A percentile compares a stretch with the other conserved stretches of the same genome.
Conservation (phyloP, 2,113 vertebrate genomes). For the Leucosticte australis region DNA sequence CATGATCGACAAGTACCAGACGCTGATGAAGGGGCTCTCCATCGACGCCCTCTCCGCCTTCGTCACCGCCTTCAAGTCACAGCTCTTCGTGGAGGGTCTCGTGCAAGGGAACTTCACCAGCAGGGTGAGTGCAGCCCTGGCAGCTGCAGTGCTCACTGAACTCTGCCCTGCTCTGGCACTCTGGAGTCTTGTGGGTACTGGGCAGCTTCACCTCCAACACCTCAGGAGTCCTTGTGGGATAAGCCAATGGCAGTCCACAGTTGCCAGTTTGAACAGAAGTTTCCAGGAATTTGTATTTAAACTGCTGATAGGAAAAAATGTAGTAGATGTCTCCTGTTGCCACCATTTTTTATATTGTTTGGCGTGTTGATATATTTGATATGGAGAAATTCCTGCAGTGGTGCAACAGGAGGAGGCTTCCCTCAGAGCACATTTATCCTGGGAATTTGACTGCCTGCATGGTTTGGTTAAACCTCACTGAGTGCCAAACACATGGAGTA, state of each 20-base stretch:
- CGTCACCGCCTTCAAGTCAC: constrained; percentile 82
- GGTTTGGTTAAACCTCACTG: not conserved
- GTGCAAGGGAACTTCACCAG: constrained; percentile 94
- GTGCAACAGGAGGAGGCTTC: not conserved
- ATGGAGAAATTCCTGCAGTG: fast-evolving
- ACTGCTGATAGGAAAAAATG: not conserved
- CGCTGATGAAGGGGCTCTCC: constrained; percentile 81
- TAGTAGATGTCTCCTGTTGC: not conserved
- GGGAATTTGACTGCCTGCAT: not conserved
- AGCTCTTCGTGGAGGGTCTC: constrained; percentile 88
- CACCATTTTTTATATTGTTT: not conserved
- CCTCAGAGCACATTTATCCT: not conserved
- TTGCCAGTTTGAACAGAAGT: not conserved
- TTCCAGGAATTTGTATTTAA: not conserved
- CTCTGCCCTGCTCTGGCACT: not conserved
- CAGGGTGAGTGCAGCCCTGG: constrained; percentile 75
- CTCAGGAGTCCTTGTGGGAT: fast-evolving
- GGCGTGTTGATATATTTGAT: not conserved
- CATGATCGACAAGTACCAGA: constrained; percentile 88
- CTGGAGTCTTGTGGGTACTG: fast-evolving
- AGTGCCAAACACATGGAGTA: not conserved
- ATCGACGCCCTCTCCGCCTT: constrained; percentile 83
- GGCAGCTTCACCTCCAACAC: not conserved
- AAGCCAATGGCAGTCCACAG: not conserved
- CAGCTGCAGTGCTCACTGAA: not conserved